Conservation (phyloP, 1,140 invertebrate species). For the Daktulosphaira vitifoliae region DNA sequence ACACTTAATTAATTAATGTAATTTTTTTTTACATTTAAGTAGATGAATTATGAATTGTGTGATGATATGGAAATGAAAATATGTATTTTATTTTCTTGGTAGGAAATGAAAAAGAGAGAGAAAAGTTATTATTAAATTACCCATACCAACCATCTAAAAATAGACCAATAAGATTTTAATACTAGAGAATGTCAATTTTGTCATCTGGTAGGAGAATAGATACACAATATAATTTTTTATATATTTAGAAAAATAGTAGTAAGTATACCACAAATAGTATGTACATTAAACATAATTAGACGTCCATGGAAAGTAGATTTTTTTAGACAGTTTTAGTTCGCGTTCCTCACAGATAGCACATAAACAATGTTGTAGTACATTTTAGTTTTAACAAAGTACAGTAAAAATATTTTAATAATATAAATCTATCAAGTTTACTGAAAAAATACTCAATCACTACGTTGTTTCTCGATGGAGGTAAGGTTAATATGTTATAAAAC, state of each 20-base stretch:
- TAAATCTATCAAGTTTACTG: background rate
- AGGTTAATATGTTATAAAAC: too few relatives aligned
- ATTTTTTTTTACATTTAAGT: too few relatives aligned
- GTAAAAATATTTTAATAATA: background rate
- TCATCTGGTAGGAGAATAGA: background rate
- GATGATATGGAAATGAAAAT: too few relatives aligned
- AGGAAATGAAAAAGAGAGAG: conserved; percentile 13
- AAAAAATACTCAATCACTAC: too few relatives aligned
- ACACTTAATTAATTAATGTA: too few relatives aligned
- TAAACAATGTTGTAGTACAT: background rate
- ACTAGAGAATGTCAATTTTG: background rate
- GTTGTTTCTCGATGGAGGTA: conserved; percentile 15
- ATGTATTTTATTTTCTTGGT: too few relatives aligned
- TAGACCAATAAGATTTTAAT: too few relatives aligned
- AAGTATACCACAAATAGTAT: conserved; percentile 16
- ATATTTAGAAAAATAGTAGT: conserved; percentile 19
- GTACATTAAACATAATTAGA: conserved; percentile 23
- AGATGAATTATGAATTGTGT: too few relatives aligned
- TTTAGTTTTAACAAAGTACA: conserved; percentile 1
- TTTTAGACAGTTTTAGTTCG: background rate
- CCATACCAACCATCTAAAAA: background rate
- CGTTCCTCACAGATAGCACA: background rate
- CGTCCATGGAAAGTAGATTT: conserved; percentile 4
- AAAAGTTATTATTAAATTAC: background rate
- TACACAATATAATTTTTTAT: conserved; percentile 23